phyloP scores from a whole-genome alignment of 1,140 invertebrate species.

The Neodiprion pinetum region DNA sequence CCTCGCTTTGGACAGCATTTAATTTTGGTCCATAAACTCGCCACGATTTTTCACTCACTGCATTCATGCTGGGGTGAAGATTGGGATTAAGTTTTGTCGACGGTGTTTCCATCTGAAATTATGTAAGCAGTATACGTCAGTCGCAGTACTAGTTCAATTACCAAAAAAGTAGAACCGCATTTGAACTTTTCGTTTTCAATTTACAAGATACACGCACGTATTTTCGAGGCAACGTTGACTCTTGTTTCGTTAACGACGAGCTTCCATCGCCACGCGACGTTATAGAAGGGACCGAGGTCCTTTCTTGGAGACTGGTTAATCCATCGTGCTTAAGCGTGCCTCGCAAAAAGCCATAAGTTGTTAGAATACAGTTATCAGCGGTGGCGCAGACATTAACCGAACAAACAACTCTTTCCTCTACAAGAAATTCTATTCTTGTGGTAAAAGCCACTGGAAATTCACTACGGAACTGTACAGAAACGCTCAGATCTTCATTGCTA shows the following conservation, averaged over 20 bases:
- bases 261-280: neutral
- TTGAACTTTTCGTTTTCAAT: neutral
- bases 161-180: neutral
- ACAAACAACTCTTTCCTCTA: constrained; percentile 4
- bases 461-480: constrained; percentile 18
- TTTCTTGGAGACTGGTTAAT: neutral
- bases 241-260: neutral
- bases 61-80: constrained; percentile 9
- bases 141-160: neutral
- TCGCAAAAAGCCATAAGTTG: constrained; percentile 20
- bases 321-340: neutral
- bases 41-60: constrained; percentile 8
- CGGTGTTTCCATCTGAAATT: neutral
- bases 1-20: neutral
- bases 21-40: constrained; percentile 4
- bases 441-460: constrained; percentile 19
- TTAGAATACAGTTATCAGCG: constrained; percentile 30
- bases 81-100: neutral
- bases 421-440: constrained; percentile 21
- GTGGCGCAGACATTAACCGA: constrained; percentile 18
- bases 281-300: neutral
- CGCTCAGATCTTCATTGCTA: constrained; percentile 9
- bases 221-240: neutral
- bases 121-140: neutral
- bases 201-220: neutral